Base-by-base conservation (phyloP, 2,113 vertebrate genomes). In the Mugil cephalus region DNA sequence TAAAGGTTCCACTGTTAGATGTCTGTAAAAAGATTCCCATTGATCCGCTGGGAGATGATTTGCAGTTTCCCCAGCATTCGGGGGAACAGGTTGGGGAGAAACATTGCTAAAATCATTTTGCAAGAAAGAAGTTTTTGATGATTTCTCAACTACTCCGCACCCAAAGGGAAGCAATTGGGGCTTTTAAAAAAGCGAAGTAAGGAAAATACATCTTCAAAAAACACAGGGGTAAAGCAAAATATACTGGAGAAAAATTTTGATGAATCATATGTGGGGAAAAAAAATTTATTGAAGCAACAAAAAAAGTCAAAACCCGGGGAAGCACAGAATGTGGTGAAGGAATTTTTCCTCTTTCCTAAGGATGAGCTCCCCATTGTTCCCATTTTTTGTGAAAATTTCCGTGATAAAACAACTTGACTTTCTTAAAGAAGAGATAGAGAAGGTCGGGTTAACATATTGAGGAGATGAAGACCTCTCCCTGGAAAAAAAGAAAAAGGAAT, bases 111-210 rank as follows among this genome's bases (percentile, higher is more conserved):
- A 48, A 38, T 85, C 81, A 35, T n/a, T 69, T 95, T 50, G 94
- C 94, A 46, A 94, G 52, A 35, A 94, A 15, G 90, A 94, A 42
- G 69, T 86, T 0, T 95, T 95, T 89, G 34, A 73, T 6, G 39
- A 88, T 0, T 96, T 90, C 14, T 35, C 9, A 0, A 24, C 0
- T 96, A 96, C 70, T 95, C 43, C 1, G 0, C 3, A 30, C 5
- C 24, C 24, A 30, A 30, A n/a, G n/a, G 24, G 24, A 30, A 5
- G 5, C 24, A 30, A 30, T 2, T 30, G 5, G 24, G 24, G 5
- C 24, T 30, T 30, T 30, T 5, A 30, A 3, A 3, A 30, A 68
- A 74, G n/a, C 0, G 0, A 6, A 4, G 17, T 88, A 93, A 10
- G 0, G 50, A 10, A 59, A 0, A 5, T 87, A 94, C 13, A 93